Conservation (phyloP, 2,113 vertebrate species). For the Pluvianellus socialis region DNA sequence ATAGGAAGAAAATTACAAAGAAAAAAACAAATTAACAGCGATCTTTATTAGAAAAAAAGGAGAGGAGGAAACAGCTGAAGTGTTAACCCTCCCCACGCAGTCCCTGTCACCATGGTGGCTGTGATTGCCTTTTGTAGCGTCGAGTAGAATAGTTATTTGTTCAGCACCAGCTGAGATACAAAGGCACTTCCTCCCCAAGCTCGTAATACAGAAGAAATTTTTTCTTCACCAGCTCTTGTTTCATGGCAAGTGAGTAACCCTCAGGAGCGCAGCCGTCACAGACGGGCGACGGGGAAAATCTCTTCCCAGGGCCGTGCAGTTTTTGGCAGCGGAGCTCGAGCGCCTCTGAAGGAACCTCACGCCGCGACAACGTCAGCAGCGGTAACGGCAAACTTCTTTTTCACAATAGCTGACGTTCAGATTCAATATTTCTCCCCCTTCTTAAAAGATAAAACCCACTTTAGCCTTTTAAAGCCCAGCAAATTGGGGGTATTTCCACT, state of each 20-base stretch:
- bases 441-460: not conserved
- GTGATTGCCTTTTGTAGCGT: not conserved
- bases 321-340: not conserved
- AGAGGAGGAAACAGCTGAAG: not conserved
- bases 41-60: not conserved
- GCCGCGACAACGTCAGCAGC: not conserved
- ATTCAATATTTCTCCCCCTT: not conserved
- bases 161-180: not conserved
- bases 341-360: too few species aligned
- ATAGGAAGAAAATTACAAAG: not conserved
- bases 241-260: not conserved
- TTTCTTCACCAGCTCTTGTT: not conserved
- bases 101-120: not conserved
- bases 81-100: not conserved
- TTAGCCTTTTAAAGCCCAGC: not conserved
- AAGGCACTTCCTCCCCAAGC: not conserved
- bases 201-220: not conserved
- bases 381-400: not conserved
- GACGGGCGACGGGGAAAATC: fast-evolving
- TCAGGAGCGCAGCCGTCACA: not conserved
- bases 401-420: not conserved
- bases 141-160: not conserved
- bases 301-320: fast-evolving
- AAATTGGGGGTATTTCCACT: too few species aligned
- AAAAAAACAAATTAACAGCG: not conserved